Evolutionary conservation across 2,113 vertebrate genomes (phyloP).

Genomic region (Dromiciops gliroides): DNA sequence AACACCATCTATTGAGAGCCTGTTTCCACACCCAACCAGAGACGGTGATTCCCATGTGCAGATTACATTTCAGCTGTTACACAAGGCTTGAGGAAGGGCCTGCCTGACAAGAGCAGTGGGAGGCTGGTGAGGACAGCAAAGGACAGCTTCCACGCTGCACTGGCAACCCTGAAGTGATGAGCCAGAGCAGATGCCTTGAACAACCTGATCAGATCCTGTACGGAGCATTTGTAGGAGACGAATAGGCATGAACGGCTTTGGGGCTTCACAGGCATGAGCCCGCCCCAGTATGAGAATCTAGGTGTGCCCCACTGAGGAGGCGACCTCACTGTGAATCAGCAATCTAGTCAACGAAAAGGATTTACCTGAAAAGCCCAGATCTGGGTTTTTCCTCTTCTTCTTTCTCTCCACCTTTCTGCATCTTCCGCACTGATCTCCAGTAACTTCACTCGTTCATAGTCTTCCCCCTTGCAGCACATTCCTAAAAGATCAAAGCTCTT

Average conservation of each 20-base stretch:
- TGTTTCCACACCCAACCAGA: background rate
- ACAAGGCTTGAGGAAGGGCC: background rate
- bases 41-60: background rate
- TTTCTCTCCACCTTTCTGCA: conserved; percentile 95
- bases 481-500: conserved; percentile 78
- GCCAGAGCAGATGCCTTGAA: background rate
- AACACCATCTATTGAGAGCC: background rate
- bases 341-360: background rate
- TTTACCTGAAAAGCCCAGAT: conserved; percentile 95
- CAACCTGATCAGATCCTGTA: background rate
- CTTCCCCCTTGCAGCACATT: conserved; percentile 90
- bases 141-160: background rate
- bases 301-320: too few relatives aligned
- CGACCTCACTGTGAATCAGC: background rate
- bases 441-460: conserved; percentile 93
- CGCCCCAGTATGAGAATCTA: background rate
- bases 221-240: background rate
- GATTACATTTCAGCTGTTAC: background rate
- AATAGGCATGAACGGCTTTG: background rate
- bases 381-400: conserved; percentile 92
- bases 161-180: background rate
- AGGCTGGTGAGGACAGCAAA: background rate
- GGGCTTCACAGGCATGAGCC: background rate
- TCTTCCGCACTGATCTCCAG: conserved; percentile 96
- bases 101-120: background rate